Base-by-base conservation (phyloP, 2,888 invertebrate species). In the Anthrax anthrax region DNA sequence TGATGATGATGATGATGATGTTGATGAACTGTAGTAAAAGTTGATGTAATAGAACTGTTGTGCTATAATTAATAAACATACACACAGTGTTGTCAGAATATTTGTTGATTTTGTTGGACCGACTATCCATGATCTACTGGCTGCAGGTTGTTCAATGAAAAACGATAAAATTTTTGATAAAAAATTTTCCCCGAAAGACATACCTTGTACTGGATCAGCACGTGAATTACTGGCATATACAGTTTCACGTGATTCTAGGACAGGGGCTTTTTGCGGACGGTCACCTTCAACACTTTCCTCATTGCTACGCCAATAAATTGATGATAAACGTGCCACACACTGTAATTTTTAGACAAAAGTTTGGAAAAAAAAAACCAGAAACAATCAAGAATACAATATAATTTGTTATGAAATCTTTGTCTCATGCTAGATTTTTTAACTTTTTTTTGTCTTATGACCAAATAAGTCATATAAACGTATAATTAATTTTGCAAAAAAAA, bases 261-360 rank as follows among this genome's bases (percentile, higher is more conserved):
- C 80, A 37, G 81, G 77, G 37, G 78, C 77, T 64, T 75, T 76
- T 59, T 75, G 77, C 49, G 78, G 74, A 51, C 74, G 67, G 59
- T 81, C 81, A 43, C 80, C 79, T 63, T 80, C 78, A 51, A 82
- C 80, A 59, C 80, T 81, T 63, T 81, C 80, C 65, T 83, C 83
- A 65, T 83, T 83, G 63, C 78, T 80, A 58, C 77, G 74, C 75
- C 78, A 78, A 66, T 82, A 83, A 54, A 83, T 73, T 41, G 78
- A 77, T 52, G 78, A 79, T 56, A 84, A 75, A 53, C 77, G 77
- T 43, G 83, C 82, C 59, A 81, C 70, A 65, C 84, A 84, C 70
- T 70, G 54, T 6, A 43, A 57, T 36, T 16, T 19, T 49, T 23
- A 6, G 4, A 8, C 8, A 23, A 23, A 23, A 23, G 4, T 23